A percentile compares a stretch with the other conserved stretches of the same genome.
Conservation (phyloP, 2,797 vertebrate species). For the Microctenopoma steveboyesi region DNA sequence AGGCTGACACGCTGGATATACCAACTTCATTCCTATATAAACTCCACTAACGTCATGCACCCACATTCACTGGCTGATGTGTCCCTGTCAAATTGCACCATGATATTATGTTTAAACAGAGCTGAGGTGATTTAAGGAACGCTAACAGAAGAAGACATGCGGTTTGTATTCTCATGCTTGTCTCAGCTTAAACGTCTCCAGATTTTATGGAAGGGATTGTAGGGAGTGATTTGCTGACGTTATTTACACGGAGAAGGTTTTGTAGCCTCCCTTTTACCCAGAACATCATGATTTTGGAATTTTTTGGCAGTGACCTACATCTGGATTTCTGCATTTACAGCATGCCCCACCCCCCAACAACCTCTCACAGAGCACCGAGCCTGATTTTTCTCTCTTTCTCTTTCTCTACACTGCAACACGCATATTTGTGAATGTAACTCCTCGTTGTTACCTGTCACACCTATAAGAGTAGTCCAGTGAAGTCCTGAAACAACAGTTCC, state of each 20-base stretch:
- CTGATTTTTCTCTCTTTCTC: slow-evolving; percentile 49
- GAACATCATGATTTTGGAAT: slow-evolving; percentile 83
- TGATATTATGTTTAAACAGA: slow-evolving; percentile 74
- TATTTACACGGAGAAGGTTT: slow-evolving; percentile 82
- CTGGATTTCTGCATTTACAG: slow-evolving; percentile 82
- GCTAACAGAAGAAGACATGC: slow-evolving; percentile 81
- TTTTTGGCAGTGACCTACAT: slow-evolving; percentile 85
- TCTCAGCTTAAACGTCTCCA: slow-evolving; percentile 83
- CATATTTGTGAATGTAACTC: slow-evolving; percentile 47
- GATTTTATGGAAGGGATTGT: slow-evolving; percentile 77
- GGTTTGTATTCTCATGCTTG: slow-evolving; percentile 83
- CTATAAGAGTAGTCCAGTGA: slow-evolving; percentile 48
- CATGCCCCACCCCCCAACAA: slow-evolving; percentile 69
- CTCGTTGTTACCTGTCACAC: slow-evolving; percentile 59
- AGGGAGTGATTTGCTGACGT: slow-evolving; percentile 81
- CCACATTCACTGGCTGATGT: slow-evolving; percentile 54
- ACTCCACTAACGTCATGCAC: slow-evolving; percentile 47
- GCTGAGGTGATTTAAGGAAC: slow-evolving; percentile 78
- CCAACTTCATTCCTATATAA: slow-evolving; percentile 40
- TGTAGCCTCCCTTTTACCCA: slow-evolving; percentile 79
- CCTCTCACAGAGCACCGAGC: slow-evolving; percentile 63
- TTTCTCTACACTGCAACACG: slow-evolving; percentile 24
- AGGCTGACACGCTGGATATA: slow-evolving; percentile 40
- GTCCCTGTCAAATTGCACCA: slow-evolving; percentile 72
- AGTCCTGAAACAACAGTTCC: slow-evolving; percentile 66